A percentile compares a stretch with the other conserved stretches of the same genome.
phyloP scores from a whole-genome alignment of 2,888 invertebrate genomes.

The Andrena camellia region DNA sequence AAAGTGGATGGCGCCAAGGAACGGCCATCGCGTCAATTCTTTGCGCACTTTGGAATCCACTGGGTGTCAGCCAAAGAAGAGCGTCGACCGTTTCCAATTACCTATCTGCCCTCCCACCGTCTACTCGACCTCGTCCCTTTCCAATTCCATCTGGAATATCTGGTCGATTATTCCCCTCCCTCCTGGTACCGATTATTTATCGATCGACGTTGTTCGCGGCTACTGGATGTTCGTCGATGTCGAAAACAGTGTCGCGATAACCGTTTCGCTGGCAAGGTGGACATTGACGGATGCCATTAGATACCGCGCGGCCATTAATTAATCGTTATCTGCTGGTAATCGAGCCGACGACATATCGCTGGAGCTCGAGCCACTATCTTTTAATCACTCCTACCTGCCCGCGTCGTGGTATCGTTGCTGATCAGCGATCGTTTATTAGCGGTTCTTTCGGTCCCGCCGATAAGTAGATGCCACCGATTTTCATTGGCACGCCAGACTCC shows the following conservation, averaged over 20 bases:
- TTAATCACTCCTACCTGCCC: constrained; percentile 1
- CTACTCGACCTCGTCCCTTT: constrained; percentile 35
- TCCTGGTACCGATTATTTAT: constrained; percentile 5
- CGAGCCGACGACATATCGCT: constrained; percentile 7
- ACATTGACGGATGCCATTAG: constrained; percentile 34
- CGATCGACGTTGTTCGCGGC: not conserved
- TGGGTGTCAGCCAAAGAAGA: constrained; percentile 46
- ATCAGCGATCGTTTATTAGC: not conserved
- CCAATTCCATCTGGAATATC: not conserved
- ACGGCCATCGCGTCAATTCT: constrained; percentile 15
- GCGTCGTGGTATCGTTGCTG: not conserved
- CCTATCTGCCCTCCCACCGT: constrained; percentile 15
- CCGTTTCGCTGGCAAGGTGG: constrained; percentile 25
- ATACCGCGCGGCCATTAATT: constrained; percentile 42
- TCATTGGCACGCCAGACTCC: not conserved
- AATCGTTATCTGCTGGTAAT: constrained; percentile 35
- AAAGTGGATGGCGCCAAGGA: constrained; percentile 23
- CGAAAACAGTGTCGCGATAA: constrained; percentile 25
- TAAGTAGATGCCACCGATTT: not conserved
- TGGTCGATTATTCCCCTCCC: not conserved
- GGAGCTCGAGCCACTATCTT: constrained; percentile 8
- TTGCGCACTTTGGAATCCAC: constrained; percentile 43
- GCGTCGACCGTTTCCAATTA: constrained; percentile 47
- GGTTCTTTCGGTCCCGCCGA: not conserved
- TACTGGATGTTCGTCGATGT: not conserved